Evolutionary conservation across 2,888 invertebrate species (phyloP).

Genomic region (Endotricha flammealis): DNA sequence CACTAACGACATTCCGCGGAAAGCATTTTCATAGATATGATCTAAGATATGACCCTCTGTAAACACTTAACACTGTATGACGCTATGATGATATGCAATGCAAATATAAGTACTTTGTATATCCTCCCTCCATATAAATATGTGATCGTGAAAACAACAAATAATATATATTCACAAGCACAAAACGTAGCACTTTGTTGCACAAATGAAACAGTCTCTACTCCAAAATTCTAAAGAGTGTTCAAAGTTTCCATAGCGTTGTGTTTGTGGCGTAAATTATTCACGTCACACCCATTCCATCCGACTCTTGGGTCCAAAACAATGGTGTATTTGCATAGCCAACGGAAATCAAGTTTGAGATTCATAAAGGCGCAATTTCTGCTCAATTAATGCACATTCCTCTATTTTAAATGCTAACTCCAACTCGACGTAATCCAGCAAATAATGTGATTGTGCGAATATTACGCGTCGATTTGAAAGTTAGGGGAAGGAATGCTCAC

Average conservation of each 20-base stretch:
- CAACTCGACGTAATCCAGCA: slow-evolving; percentile 42
- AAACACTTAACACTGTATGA: no score
- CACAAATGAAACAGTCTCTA: not conserved
- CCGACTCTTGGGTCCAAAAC: slow-evolving; percentile 33
- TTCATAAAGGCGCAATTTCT: slow-evolving; percentile 43
- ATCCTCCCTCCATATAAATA: no score
- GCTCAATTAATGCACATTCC: slow-evolving; percentile 39
- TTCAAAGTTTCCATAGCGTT: slow-evolving; percentile 8
- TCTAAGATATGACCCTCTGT: no score
- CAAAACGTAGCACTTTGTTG: not conserved
- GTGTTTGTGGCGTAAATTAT: slow-evolving; percentile 37
- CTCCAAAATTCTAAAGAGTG: not conserved
- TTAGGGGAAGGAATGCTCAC: slow-evolving; percentile 37
- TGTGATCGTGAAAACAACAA: no score
- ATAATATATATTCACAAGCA: no score
- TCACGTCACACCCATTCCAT: slow-evolving; percentile 30
- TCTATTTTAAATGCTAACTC: slow-evolving; percentile 43
- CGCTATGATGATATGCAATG: no score
- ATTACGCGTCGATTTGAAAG: slow-evolving; percentile 43
- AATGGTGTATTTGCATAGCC: slow-evolving; percentile 38
- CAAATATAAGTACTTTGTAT: no score
- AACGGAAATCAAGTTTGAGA: slow-evolving; percentile 36
- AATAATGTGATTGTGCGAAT: slow-evolving; percentile 55
- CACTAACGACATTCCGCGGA: no score
- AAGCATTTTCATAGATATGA: no score